phyloP scores from a whole-genome alignment of 2,797 vertebrate genomes.

The Chrysocyon brachyurus region DNA sequence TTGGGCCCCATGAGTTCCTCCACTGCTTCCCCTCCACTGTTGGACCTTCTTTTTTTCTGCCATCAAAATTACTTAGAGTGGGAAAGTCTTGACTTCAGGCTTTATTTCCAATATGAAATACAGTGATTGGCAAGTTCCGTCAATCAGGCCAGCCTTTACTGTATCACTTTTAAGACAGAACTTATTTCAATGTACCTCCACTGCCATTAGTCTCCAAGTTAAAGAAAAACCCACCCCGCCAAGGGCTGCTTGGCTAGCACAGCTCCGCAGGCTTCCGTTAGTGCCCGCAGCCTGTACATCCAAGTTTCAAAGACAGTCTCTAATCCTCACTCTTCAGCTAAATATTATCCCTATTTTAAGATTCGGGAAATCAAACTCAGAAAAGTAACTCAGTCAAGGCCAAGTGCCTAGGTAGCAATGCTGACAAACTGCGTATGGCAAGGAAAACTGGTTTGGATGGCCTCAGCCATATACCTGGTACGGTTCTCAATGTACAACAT shows the following conservation, averaged over 20 bases:
- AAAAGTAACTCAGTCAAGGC: neutral
- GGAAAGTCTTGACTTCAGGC: slow-evolving; percentile 58
- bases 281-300: no score
- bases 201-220: no score
- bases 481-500: neutral
- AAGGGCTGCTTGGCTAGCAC: no score
- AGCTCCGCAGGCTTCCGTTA: no score
- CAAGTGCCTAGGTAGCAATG: neutral
- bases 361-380: neutral
- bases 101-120: slow-evolving; percentile 71
- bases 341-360: neutral
- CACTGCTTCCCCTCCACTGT: slow-evolving; percentile 70
- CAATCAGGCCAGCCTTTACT: slow-evolving; percentile 40
- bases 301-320: neutral
- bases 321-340: neutral
- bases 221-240: no score
- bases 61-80: slow-evolving; percentile 68
- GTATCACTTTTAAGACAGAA: slow-evolving; percentile 73
- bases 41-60: slow-evolving; percentile 78
- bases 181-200: neutral
- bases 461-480: neutral
- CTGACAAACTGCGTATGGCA: neutral
- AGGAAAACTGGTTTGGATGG: neutral
- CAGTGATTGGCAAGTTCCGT: slow-evolving; percentile 55
- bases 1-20: slow-evolving; percentile 22